Conservation (phyloP, 2,113 vertebrate species). For the Platichthys stellatus region DNA sequence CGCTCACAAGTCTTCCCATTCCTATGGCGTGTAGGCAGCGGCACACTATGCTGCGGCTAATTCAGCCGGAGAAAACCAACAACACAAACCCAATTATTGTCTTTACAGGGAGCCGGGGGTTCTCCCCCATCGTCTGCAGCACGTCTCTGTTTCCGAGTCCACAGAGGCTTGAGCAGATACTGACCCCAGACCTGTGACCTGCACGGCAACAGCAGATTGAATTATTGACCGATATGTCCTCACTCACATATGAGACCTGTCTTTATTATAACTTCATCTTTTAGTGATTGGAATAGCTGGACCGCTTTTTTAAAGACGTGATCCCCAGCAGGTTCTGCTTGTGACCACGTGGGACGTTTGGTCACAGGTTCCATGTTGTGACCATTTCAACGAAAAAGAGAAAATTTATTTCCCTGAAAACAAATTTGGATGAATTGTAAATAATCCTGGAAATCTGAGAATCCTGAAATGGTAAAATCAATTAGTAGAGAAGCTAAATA, state of each 20-base stretch:
- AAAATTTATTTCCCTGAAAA: too few species aligned
- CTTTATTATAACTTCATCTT: background rate
- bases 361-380: too few species aligned
- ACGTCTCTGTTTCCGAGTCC: background rate
- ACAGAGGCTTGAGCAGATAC: background rate
- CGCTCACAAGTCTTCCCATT: conserved; percentile 36
- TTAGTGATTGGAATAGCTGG: background rate
- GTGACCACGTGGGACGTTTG: background rate
- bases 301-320: background rate
- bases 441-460: too few species aligned
- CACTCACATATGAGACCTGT: too few species aligned
- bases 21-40: conserved; percentile 36
- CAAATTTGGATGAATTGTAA: too few species aligned
- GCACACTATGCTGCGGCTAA: conserved; percentile 29
- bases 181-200: too few species aligned
- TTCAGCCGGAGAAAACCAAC: conserved; percentile 46
- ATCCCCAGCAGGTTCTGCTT: too few species aligned
- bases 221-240: background rate
- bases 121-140: conserved; percentile 4
- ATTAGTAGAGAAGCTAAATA: too few species aligned
- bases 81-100: conserved; percentile 46
- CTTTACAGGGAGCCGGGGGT: conserved; percentile 26
- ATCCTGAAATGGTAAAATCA: too few species aligned
- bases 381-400: too few species aligned
- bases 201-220: background rate